Percentiles rank a stretch among this genome's conserved stretches.
phyloP scores from a whole-genome alignment of 2,113 vertebrate species.

The Pardalotus punctatus region DNA sequence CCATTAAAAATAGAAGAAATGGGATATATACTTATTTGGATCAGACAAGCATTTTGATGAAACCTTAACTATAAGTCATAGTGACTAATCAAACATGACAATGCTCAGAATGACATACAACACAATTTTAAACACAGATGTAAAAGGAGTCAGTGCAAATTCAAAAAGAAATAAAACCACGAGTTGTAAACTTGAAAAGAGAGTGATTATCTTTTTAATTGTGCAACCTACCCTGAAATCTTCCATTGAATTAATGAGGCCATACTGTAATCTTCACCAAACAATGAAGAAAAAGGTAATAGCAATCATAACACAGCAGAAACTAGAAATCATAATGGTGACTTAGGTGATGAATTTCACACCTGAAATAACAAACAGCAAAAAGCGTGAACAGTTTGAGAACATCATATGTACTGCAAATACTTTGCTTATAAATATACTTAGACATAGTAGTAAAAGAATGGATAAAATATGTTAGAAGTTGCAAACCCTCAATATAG shows the following conservation, averaged over 20 bases:
- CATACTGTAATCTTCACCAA: neutral
- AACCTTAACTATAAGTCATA: slow-evolving; percentile 32
- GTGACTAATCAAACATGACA: slow-evolving; percentile 32
- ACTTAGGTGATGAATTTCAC: neutral
- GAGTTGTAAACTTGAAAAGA: neutral
- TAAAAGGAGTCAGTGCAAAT: neutral
- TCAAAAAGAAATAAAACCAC: neutral
- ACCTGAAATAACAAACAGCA: neutral
- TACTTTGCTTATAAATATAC: neutral
- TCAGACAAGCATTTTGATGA: slow-evolving; percentile 56
- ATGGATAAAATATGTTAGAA: neutral
- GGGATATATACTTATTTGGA: slow-evolving; percentile 37
- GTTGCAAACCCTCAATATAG: neutral
- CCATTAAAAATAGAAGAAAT: slow-evolving; percentile 7
- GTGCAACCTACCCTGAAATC: neutral
- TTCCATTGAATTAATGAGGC: neutral
- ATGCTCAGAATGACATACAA: neutral
- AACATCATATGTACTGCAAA: neutral
- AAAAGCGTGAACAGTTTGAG: neutral
- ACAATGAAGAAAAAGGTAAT: neutral
- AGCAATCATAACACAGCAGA: neutral
- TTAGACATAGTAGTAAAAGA: neutral
- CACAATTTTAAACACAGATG: neutral
- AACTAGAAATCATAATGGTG: neutral
- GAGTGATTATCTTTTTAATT: neutral